Base-by-base conservation (phyloP, 2,888 invertebrate genomes). In the Stramonita haemastoma region DNA sequence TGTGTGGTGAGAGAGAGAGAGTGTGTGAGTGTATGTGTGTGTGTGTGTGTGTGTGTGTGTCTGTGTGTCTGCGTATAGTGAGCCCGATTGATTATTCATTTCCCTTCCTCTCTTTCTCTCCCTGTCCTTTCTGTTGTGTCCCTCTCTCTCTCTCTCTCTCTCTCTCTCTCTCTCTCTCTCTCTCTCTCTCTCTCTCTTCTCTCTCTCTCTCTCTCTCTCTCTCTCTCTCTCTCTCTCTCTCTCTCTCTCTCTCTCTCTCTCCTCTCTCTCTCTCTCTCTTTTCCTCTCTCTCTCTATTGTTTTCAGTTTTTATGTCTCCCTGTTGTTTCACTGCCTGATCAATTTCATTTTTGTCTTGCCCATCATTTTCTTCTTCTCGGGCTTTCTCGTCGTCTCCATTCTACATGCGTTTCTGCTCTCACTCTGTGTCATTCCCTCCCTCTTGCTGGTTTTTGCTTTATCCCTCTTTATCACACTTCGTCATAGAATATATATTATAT, bases 271-370 rank as follows among this genome's bases (percentile, higher is more conserved):
- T 46, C 46, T 46, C 46, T 46, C 46, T 46, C 46, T 46, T 8
- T 46, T 8, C 46, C 46, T 46, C 2, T 26, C 46, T 29, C 79
- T 2, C 36, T n/a, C 22, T 22, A 13, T 32, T 26, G 0, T 26
- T 46, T 46, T 77, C 77, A 22, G n/a, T 77, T 26, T 73, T 2
- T 46, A 26, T 66, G 26, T 13, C 70, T 73, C 46, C 46, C 46
- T n/a, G n/a, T n/a, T n/a, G n/a, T n/a, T n/a, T n/a, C n/a, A n/a
- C n/a, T n/a, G n/a, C n/a, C n/a, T n/a, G 34, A 32, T 73, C 73
- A 36, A 34, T 87, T 73, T 87, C 73, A 36, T 36, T 87, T 73
- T 87, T 36, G 34, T 36, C 73, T 73, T 87, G 36, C 36, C 36
- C 73, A 70, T 87, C 73, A 34, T 34, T 73, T 46, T 87, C 70